phyloP scores from a whole-genome alignment of 1,140 invertebrate genomes.

The Nymphalis io region DNA sequence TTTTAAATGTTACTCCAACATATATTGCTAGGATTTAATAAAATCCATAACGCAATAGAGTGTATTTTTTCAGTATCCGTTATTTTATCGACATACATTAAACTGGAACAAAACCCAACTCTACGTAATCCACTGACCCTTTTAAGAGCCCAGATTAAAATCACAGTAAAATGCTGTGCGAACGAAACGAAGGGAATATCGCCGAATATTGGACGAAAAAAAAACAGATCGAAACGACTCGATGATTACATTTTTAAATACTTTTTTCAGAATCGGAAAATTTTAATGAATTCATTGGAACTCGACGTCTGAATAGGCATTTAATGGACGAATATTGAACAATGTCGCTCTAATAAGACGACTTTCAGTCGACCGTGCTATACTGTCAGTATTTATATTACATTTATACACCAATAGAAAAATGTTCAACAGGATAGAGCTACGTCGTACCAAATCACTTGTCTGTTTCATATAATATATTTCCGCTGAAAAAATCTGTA shows the following conservation, averaged over 20 bases:
- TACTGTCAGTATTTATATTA: no score
- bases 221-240: conserved; percentile 7
- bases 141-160: conserved; percentile 24
- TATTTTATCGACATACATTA: conserved; percentile 7
- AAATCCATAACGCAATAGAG: not conserved
- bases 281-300: conserved; percentile 14
- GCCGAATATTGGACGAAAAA: conserved; percentile 20
- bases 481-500: no score
- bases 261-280: not conserved
- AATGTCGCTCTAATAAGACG: not conserved
- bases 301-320: not conserved
- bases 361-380: not conserved
- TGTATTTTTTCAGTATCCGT: conserved; percentile 2
- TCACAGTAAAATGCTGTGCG: conserved; percentile 13
- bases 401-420: no score
- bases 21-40: not conserved
- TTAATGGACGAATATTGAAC: not conserved
- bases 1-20: not conserved
- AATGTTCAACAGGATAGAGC: no score
- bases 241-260: conserved; percentile 22
- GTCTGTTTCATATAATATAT: no score
- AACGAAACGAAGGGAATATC: conserved; percentile 7
- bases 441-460: no score
- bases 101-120: not conserved
- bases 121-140: conserved; percentile 24